These are phyloP conservation scores for Dissostichus mawsoni DNA, from an alignment of 2,113 vertebrate genomes.

Conservation along the genomic window DNA sequence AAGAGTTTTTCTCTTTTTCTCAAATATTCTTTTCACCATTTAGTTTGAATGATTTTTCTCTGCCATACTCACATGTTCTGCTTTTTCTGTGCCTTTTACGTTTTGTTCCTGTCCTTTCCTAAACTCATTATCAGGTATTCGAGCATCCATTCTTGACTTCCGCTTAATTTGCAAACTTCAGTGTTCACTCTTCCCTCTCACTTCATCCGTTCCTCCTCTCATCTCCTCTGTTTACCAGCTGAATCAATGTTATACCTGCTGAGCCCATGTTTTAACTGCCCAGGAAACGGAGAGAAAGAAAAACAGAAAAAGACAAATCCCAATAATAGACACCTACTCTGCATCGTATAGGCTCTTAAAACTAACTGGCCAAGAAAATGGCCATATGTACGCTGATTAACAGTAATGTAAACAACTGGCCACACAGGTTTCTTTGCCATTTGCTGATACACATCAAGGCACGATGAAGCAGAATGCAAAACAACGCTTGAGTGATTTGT, in stretches of 20 bases:
- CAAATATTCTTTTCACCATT: no score
- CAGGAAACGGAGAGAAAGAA: not conserved
- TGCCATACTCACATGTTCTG: no score
- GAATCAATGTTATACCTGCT: not conserved
- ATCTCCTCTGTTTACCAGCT: no score
- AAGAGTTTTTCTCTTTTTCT: no score
- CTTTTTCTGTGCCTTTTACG: no score
- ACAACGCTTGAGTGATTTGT: conserved; percentile 47
- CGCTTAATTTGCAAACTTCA: no score
- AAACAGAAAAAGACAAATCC: not conserved
- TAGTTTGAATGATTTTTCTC: no score
- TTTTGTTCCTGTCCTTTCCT: no score
- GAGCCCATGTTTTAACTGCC: not conserved
- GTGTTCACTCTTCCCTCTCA: no score
- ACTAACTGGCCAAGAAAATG: not conserved
- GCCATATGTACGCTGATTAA: not conserved
- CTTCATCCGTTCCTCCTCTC: no score
- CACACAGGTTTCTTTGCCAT: conserved; percentile 8
- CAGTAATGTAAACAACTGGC: not conserved
- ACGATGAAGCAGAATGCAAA: conserved; percentile 63
- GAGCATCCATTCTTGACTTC: no score
- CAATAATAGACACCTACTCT: not conserved
- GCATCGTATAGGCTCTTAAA: not conserved
- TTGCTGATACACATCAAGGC: conserved; percentile 38
- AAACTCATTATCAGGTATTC: no score